These are phyloP conservation scores for Pelusios castaneus DNA, from an alignment of 2,113 vertebrate species.

Conservation along the genomic window DNA sequence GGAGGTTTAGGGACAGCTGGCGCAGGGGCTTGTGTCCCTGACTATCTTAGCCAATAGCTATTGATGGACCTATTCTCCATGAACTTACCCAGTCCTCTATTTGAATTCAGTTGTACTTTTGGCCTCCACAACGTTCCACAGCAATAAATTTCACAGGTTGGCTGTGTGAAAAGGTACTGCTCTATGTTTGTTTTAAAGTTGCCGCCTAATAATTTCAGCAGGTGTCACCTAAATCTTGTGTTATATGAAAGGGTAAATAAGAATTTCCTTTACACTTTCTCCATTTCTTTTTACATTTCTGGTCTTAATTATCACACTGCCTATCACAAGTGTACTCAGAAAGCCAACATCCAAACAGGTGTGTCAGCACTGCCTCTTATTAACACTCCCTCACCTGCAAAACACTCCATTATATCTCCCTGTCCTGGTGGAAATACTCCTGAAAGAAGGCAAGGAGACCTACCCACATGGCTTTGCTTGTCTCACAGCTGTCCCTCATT, in stretches of 20 bases:
- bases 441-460: background rate
- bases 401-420: no score
- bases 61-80: background rate
- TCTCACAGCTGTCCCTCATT: background rate
- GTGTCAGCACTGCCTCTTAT: background rate
- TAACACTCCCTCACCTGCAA: no score
- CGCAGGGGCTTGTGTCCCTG: background rate
- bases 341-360: background rate
- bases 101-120: background rate
- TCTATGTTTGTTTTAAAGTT: background rate
- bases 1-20: background rate
- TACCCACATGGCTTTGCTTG: background rate
- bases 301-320: background rate
- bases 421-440: background rate
- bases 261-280: background rate
- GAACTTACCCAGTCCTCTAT: background rate
- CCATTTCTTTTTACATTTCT: background rate
- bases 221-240: background rate
- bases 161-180: background rate
- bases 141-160: background rate
- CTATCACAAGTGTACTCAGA: background rate
- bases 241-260: background rate
- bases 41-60: background rate
- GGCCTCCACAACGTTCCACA: background rate
- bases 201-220: background rate